Percentiles rank a stretch among this genome's conserved stretches.
Evolutionary conservation across 1,140 invertebrate species (phyloP).

Genomic region (Mya arenaria): DNA sequence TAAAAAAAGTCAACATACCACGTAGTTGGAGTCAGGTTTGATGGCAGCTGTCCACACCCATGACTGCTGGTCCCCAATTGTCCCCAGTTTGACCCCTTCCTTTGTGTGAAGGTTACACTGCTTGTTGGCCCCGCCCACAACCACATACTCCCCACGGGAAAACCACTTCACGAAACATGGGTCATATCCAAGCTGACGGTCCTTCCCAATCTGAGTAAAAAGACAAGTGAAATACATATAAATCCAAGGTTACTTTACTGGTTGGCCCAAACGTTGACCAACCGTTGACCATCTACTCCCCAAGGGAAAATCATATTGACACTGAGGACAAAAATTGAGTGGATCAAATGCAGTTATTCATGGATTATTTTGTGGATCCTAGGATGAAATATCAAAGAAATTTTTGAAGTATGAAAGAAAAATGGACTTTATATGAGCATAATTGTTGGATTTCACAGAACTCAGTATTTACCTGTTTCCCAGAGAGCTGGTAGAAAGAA

Average conservation of each 20-base stretch:
- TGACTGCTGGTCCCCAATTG: conserved; percentile 87
- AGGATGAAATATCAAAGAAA: no score
- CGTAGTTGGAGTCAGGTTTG: conserved; percentile 88
- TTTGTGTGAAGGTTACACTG: conserved; percentile 89
- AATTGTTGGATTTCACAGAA: no score
- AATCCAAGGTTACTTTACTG: neutral
- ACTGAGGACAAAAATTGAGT: no score
- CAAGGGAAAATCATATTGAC: no score
- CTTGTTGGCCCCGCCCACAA: conserved; percentile 92
- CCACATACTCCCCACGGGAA: conserved; percentile 89
- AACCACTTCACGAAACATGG: conserved; percentile 91
- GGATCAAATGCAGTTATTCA: no score
- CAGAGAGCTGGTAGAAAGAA: conserved; percentile 94
- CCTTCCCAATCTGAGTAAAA: conserved; percentile 85
- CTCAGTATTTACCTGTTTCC: conserved; percentile 89
- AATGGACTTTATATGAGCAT: no score
- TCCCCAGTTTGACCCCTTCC: conserved; percentile 91
- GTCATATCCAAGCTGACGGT: conserved; percentile 90
- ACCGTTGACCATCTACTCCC: no score
- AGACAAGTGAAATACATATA: neutral
- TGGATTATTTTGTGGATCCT: no score
- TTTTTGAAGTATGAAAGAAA: no score
- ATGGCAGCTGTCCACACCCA: conserved; percentile 94
- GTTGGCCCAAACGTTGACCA: no score
- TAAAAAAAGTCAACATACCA: no score